phyloP scores from a whole-genome alignment of 2,888 invertebrate species.

The Penaeus monodon region DNA sequence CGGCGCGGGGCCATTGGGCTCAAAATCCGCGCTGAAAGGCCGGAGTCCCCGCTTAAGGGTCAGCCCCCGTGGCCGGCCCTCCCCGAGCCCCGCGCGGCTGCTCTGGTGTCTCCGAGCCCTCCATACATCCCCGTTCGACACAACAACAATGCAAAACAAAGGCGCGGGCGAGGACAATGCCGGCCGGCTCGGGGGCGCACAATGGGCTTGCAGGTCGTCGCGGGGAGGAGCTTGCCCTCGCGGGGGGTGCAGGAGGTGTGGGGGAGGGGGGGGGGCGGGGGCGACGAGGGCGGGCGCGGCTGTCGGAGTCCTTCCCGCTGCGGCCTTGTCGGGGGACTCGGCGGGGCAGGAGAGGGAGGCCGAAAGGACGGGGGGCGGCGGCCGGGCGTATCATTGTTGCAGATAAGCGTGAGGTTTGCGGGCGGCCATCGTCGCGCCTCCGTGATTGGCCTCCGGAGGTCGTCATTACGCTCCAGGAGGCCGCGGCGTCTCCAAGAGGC shows the following conservation, averaged over 20 bases:
- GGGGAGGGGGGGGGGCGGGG: constrained; percentile 35
- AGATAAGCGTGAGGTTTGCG: constrained; percentile 30
- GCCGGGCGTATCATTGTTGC: constrained; percentile 42
- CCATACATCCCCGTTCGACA: constrained; percentile 47
- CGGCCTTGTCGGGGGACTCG: neutral
- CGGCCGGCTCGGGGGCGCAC: constrained; percentile 32
- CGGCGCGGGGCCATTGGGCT: neutral
- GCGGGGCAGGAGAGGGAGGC: constrained; percentile 26
- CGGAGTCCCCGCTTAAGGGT: constrained; percentile 15
- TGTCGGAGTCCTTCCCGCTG: constrained; percentile 8
- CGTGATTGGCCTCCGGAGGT: no score
- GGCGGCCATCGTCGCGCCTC: constrained; percentile 21
- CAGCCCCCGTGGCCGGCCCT: neutral
- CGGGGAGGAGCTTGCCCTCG: constrained; percentile 27
- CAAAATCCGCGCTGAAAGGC: neutral
- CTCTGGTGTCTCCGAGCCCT: constrained; percentile 45
- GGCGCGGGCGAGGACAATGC: constrained; percentile 40
- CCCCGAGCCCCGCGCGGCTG: neutral
- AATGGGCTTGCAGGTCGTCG: constrained; percentile 53
- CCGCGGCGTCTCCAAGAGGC: neutral
- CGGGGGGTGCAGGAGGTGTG: constrained; percentile 25
- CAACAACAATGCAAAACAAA: constrained; percentile 54
- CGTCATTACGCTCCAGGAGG: constrained; percentile 27
- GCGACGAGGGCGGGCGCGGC: constrained; percentile 30
- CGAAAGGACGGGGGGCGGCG: constrained; percentile 2